phyloP scores from a whole-genome alignment of 2,888 invertebrate species.

The Eutolmus rufibarbis region DNA sequence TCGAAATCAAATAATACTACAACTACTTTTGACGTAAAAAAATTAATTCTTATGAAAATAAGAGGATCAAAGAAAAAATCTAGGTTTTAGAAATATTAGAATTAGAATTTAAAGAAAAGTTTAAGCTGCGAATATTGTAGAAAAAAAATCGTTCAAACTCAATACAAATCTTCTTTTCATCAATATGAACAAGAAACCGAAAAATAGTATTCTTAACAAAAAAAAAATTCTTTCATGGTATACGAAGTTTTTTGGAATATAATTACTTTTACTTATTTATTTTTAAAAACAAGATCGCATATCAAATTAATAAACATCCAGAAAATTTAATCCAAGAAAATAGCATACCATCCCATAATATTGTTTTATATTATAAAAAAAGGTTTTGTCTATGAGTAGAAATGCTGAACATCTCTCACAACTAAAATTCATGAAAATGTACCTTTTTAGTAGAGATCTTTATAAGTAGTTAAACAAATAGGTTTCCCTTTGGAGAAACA shows the following conservation, averaged over 20 bases:
- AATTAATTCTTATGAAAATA: background rate
- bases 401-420: background rate
- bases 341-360: background rate
- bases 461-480: background rate
- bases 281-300: background rate
- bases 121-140: background rate
- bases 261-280: background rate
- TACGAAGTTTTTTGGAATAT: too few species aligned
- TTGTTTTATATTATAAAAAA: background rate
- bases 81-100: background rate
- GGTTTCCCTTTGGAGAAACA: background rate
- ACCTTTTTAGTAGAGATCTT: background rate
- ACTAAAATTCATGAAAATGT: background rate
- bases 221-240: background rate
- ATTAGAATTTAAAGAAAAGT: background rate
- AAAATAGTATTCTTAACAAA: background rate
- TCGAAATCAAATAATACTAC: too few species aligned
- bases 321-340: background rate
- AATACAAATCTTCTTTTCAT: background rate
- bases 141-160: background rate
- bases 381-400: background rate
- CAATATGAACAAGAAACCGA: background rate
- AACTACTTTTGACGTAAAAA: background rate
- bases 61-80: background rate
- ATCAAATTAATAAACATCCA: background rate